Conservation (phyloP, 2,888 invertebrate genomes). For the Volucella bombylans region DNA sequence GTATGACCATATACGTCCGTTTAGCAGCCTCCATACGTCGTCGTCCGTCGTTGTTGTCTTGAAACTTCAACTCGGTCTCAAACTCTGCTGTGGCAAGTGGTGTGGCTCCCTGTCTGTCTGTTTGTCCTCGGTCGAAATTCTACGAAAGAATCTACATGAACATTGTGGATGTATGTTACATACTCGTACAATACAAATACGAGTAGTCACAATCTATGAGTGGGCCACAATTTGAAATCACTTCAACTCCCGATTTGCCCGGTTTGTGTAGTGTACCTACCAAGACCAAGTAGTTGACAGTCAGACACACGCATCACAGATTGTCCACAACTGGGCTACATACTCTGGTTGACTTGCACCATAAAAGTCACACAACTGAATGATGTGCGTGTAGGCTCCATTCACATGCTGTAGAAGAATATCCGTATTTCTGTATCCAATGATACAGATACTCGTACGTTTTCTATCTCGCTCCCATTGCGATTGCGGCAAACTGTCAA, state of each 20-base stretch:
- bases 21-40: constrained; percentile 18
- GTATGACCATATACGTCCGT: constrained; percentile 68
- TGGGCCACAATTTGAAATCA: constrained; percentile 68
- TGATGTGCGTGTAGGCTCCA: constrained; percentile 74
- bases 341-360: constrained; percentile 12
- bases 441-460: constrained; percentile 32
- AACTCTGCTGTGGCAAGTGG: not conserved
- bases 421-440: constrained; percentile 9
- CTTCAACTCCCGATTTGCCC: constrained; percentile 45
- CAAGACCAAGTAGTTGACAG: constrained; percentile 47
- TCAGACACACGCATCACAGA: constrained; percentile 68
- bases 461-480: not conserved
- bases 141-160: constrained; percentile 59
- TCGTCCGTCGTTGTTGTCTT: constrained; percentile 38
- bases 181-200: too few relatives aligned
- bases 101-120: constrained; percentile 36
- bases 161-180: constrained; percentile 10
- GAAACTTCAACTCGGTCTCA: not conserved
- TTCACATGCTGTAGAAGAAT: constrained; percentile 53
- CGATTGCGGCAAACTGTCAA: constrained; percentile 50
- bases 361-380: constrained; percentile 57
- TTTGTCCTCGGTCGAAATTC: constrained; percentile 57
- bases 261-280: not conserved
- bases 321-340: constrained; percentile 51
- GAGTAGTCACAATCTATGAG: constrained; percentile 43